Conservation (phyloP, 2,113 vertebrate genomes). For the Eptesicus fuscus region DNA sequence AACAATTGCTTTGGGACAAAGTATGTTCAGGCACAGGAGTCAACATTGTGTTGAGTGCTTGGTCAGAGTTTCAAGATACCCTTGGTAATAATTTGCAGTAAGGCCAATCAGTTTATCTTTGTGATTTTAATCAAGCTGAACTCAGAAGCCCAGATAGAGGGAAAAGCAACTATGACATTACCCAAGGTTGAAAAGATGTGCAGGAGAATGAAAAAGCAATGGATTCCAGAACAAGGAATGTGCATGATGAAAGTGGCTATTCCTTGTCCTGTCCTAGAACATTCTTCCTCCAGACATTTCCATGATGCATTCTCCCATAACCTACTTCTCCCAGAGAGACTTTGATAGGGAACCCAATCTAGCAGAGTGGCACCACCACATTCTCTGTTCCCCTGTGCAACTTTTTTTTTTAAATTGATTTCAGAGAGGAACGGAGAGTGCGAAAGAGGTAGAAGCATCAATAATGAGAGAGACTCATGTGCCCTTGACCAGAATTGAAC, state of each 20-base stretch:
- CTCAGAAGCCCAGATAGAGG: not conserved
- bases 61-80: not conserved
- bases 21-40: not conserved
- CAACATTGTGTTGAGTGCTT: not conserved
- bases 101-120: not conserved
- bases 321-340: not conserved
- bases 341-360: not conserved
- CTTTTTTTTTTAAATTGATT: not conserved
- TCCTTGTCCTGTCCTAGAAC: not conserved
- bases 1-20: not conserved
- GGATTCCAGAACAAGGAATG: not conserved
- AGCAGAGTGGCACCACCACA: not conserved
- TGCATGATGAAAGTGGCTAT: rapidly evolving
- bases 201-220: not conserved
- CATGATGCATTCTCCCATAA: not conserved
- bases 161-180: not conserved
- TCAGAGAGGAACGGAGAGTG: too few relatives aligned
- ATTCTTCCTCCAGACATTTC: not conserved
- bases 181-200: not conserved
- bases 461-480: too few relatives aligned
- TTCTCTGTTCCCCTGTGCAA: not conserved
- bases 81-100: not conserved
- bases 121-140: not conserved
- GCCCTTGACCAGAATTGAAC: too few relatives aligned
- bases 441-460: too few relatives aligned